phyloP scores from a whole-genome alignment of 2,888 invertebrate genomes.

The Agrochola lychnidis region DNA sequence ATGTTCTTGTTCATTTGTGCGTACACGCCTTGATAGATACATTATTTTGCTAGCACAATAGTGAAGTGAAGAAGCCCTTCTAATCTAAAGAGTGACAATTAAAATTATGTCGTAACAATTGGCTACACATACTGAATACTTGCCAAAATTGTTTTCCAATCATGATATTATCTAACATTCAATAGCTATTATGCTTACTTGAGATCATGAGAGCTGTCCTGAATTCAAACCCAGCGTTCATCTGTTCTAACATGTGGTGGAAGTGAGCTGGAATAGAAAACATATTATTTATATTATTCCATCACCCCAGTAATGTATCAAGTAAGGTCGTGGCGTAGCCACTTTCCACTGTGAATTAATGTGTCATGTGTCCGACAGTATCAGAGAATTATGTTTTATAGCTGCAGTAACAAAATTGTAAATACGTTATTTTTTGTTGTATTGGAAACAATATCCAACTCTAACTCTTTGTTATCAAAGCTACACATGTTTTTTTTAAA shows the following conservation, averaged over 20 bases:
- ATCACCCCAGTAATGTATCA: background rate
- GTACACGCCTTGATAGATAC: background rate
- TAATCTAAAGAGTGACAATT: constrained; percentile 8
- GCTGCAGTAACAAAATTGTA: background rate
- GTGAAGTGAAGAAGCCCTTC: background rate
- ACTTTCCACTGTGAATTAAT: background rate
- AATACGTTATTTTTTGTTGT: background rate
- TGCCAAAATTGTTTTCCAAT: constrained; percentile 47
- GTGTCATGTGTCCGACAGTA: background rate
- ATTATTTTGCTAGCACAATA: background rate
- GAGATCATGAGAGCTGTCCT: constrained; percentile 93
- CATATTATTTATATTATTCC: background rate
- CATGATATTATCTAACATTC: constrained; percentile 1
- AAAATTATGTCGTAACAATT: constrained; percentile 42
- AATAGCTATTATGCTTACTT: constrained; percentile 89
- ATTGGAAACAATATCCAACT: constrained; percentile 7
- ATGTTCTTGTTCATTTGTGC: no score
- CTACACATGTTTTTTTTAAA: background rate
- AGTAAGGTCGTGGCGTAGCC: background rate
- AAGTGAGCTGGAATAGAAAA: constrained; percentile 94
- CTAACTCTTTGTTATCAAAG: background rate
- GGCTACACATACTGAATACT: constrained; percentile 44
- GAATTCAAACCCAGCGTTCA: constrained; percentile 93
- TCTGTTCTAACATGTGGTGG: constrained; percentile 96
- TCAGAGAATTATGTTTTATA: background rate